These are phyloP conservation scores for Holocentrus rufus DNA, from an alignment of 2,797 vertebrate species.

Conservation along the genomic window DNA sequence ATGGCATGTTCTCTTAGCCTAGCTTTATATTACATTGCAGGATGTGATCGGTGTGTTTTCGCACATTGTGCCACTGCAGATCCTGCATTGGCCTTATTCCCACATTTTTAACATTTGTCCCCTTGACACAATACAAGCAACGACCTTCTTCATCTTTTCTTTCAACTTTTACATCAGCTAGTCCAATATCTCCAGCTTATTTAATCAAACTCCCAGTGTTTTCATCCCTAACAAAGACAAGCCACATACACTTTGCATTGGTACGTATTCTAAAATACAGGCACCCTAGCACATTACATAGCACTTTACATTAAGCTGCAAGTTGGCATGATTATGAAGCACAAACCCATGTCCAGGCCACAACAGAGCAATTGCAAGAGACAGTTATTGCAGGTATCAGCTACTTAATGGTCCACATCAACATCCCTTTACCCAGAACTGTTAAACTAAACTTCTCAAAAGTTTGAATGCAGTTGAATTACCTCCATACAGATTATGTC, in stretches of 20 bases:
- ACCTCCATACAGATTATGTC: neutral
- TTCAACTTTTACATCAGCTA: slow-evolving; percentile 14
- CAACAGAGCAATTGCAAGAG: slow-evolving; percentile 24
- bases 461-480: slow-evolving; percentile 20
- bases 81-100: neutral
- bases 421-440: slow-evolving; percentile 32
- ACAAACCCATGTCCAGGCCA: slow-evolving; percentile 36
- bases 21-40: neutral
- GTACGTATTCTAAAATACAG: neutral
- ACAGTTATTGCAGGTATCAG: neutral
- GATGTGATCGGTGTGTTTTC: neutral
- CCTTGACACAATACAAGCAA: neutral
- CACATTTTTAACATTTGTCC: neutral
- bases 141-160: slow-evolving; percentile 24
- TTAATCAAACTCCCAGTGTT: neutral
- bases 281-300: too few species aligned
- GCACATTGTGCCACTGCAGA: neutral
- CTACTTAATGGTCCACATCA: slow-evolving; percentile 67
- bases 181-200: slow-evolving; percentile 1
- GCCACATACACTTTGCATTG: neutral
- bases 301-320: neutral
- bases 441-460: slow-evolving; percentile 13
- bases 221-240: neutral
- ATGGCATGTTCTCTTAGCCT: neutral
- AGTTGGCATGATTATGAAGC: neutral